Evolutionary conservation across 2,888 invertebrate species (phyloP).

Genomic region (Hemithea aestivaria): DNA sequence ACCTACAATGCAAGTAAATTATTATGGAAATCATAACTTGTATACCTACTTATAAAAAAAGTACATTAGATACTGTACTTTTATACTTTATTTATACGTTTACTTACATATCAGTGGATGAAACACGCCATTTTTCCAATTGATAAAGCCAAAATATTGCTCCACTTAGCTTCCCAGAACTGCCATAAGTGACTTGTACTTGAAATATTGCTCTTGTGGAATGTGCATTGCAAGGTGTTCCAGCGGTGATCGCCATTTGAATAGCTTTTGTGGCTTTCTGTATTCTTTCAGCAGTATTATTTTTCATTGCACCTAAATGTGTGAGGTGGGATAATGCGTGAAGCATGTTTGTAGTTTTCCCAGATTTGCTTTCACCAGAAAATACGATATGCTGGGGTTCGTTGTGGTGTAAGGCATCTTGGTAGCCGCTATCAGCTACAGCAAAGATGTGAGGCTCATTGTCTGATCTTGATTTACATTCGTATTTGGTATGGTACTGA

Average conservation of each 20-base stretch:
- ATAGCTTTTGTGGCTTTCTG: slow-evolving; percentile 84
- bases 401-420: slow-evolving; percentile 93
- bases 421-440: slow-evolving; percentile 93
- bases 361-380: slow-evolving; percentile 94
- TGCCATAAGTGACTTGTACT: slow-evolving; percentile 89
- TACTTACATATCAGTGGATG: slow-evolving; percentile 85
- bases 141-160: slow-evolving; percentile 92
- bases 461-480: slow-evolving; percentile 91
- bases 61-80: too few relatives aligned
- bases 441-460: slow-evolving; percentile 94
- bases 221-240: slow-evolving; percentile 90
- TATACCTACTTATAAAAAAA: too few relatives aligned
- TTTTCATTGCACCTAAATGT: slow-evolving; percentile 86
- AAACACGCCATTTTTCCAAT: slow-evolving; percentile 93
- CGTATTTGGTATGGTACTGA: slow-evolving; percentile 88
- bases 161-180: slow-evolving; percentile 92
- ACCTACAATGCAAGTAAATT: slow-evolving; percentile 82
- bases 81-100: too few relatives aligned
- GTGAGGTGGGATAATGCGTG: slow-evolving; percentile 90
- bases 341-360: slow-evolving; percentile 92
- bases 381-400: slow-evolving; percentile 92
- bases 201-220: slow-evolving; percentile 91
- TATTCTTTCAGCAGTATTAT: slow-evolving; percentile 81
- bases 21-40: slow-evolving; percentile 26
- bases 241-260: slow-evolving; percentile 89